Evolutionary conservation across 53 echinoderm and acorn worm genomes (phyloP), one percentile per base, ranked within the genome.

Genomic region (Arbacia lixula): DNA sequence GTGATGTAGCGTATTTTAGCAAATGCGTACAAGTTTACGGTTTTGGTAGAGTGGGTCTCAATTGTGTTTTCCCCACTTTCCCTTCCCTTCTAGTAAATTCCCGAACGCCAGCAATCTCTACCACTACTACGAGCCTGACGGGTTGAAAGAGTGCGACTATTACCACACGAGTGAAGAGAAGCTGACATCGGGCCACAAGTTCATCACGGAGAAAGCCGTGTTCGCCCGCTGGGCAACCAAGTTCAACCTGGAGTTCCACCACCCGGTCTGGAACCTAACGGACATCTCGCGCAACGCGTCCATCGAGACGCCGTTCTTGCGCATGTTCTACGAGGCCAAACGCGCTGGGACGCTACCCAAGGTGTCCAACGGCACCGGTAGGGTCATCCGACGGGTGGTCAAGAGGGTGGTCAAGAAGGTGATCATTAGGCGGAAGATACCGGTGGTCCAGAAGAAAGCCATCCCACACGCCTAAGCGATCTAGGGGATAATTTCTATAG

Each of bases 191-290:
- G 96, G 93, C 6, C 96, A 95, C 34, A 91, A 91, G 58, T 95
- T 95, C 76, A 93, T 95, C 67, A 95, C 96, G 1, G 96, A 95
- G 78, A 95, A 95, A 68, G 96, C 96, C 8, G 93, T 95, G 17
- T 95, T 95, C 54, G 96, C 91, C 16, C 89, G 96, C 12, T 95
- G 96, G 96, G 93, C 96, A 60, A 91, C 63, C 68, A 88, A 85
- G 46, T 92, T 93, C 75, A 88, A 93, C 39, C 85, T 95, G 40
- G 74, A 75, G 36, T 95, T 95, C 74, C 93, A 85, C 66, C 38
- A 65, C 3, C 96, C 96, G 0, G 72, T 85, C 9, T 95, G 96
- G 96, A 83, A 89, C 60, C 52, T 86, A 8, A 93, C 87, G 1
- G 87, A 79, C 16, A 21, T 53, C 5, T 25, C 71, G 2, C 46